A percentile compares a stretch with the other conserved stretches of the same genome.
These are phyloP conservation scores for Plectus sambesii DNA, from an alignment of 1,140 invertebrate genomes.

Conservation along the genomic window DNA sequence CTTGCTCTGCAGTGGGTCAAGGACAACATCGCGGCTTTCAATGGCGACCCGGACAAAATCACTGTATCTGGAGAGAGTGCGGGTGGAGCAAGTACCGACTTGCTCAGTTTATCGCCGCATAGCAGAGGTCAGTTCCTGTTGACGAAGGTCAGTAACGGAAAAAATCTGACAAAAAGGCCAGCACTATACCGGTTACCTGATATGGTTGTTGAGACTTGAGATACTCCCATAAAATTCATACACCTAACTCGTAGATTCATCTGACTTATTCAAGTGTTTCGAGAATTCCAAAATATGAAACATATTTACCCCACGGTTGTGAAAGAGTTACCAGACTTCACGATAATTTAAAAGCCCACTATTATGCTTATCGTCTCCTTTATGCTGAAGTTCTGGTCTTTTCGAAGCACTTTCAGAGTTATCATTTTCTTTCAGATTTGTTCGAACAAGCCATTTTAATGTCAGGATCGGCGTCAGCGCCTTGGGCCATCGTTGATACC, in stretches of 20 bases:
- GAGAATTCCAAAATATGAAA: too few species aligned
- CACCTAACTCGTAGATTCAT: too few species aligned
- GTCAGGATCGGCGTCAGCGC: conserved; percentile 19
- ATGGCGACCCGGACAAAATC: conserved; percentile 50
- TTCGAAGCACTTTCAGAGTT: background rate
- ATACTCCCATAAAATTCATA: too few species aligned
- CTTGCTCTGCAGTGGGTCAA: conserved; percentile 57
- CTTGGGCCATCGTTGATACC: conserved; percentile 18
- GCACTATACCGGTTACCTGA: too few species aligned
- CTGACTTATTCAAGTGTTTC: too few species aligned
- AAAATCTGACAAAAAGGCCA: too few species aligned
- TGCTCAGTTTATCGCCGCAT: conserved; percentile 72
- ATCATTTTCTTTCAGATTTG: conserved; percentile 17
- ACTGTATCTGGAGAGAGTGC: conserved; percentile 54
- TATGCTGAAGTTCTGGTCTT: background rate
- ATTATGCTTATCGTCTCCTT: conserved; percentile 5
- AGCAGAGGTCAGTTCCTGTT: conserved; percentile 52
- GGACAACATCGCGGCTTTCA: conserved; percentile 42
- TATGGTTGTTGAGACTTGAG: too few species aligned
- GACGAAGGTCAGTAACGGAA: conserved; percentile 2
- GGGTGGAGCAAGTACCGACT: conserved; percentile 65
- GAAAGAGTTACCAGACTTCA: too few species aligned
- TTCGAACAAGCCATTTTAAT: conserved; percentile 27
- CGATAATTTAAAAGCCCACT: too few species aligned
- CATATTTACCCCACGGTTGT: too few species aligned